phyloP scores from a whole-genome alignment of 1,140 invertebrate genomes.

The Cyphomyrmex costatus region DNA sequence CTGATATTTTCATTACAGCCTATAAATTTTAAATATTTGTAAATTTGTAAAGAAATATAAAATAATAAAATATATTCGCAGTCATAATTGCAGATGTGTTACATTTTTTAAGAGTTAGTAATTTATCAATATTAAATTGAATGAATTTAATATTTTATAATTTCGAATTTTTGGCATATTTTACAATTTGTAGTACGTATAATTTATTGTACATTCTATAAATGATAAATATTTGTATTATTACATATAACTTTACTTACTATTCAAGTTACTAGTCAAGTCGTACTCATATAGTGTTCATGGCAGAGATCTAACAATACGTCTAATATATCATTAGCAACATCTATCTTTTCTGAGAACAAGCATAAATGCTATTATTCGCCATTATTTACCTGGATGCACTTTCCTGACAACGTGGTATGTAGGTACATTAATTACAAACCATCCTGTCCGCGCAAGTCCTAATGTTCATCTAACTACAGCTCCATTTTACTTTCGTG shows the following conservation, averaged over 20 bases:
- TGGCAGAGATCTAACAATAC: neutral
- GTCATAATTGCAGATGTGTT: neutral
- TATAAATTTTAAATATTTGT: neutral
- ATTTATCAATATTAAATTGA: neutral
- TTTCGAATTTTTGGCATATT: neutral
- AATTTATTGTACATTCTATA: too few relatives aligned
- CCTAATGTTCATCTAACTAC: conserved; percentile 33
- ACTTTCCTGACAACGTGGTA: conserved; percentile 14
- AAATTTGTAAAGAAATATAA: neutral
- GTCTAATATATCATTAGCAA: conserved; percentile 35
- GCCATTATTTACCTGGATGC: conserved; percentile 34
- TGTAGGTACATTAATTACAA: conserved; percentile 36
- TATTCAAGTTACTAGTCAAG: neutral
- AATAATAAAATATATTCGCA: neutral
- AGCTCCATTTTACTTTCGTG: neutral
- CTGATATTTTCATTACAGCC: neutral
- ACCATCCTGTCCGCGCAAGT: conserved; percentile 3
- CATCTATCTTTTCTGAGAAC: conserved; percentile 16
- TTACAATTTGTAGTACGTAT: too few relatives aligned
- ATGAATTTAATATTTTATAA: neutral
- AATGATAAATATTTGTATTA: neutral
- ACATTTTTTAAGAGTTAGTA: neutral
- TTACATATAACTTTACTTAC: neutral
- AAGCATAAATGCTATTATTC: conserved; percentile 28
- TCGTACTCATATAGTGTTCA: neutral